phyloP scores from a whole-genome alignment of 2,888 invertebrate genomes.

The Himalopsyche tibetana region DNA sequence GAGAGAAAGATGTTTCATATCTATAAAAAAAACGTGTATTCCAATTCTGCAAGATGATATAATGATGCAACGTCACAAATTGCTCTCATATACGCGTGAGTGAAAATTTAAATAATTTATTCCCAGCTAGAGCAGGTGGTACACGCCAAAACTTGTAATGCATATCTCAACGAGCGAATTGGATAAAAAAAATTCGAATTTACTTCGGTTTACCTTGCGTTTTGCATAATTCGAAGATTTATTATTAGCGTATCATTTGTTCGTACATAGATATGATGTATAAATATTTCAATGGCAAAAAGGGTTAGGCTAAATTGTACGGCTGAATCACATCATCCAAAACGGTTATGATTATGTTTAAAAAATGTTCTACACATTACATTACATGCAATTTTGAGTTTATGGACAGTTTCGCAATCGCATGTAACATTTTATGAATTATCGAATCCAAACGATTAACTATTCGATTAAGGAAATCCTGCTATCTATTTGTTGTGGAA shows the following conservation, averaged over 20 bases:
- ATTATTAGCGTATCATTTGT: constrained; percentile 8
- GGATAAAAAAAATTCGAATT: constrained; percentile 5
- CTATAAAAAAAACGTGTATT: constrained; percentile 14
- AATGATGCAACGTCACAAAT: constrained; percentile 9
- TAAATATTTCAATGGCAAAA: not conserved
- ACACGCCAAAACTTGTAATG: not conserved
- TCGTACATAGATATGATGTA: not conserved
- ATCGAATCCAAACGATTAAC: too few species aligned
- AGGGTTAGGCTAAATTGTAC: not conserved
- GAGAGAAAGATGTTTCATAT: not conserved
- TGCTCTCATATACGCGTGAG: constrained; percentile 30
- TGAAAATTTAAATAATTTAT: constrained; percentile 34
- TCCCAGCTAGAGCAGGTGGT: constrained; percentile 12
- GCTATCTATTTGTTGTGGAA: too few species aligned
- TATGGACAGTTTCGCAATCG: too few species aligned
- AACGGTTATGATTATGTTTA: too few species aligned
- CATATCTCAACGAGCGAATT: constrained; percentile 7
- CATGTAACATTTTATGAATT: too few species aligned
- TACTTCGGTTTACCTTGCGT: constrained; percentile 25
- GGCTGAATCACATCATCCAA: too few species aligned
- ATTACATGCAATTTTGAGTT: too few species aligned
- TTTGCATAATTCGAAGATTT: constrained; percentile 34
- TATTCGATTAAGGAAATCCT: too few species aligned
- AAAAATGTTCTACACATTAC: too few species aligned
- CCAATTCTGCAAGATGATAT: not conserved